These are phyloP conservation scores for Diplazon laetatorius DNA, from an alignment of 2,888 invertebrate species.

Conservation along the genomic window DNA sequence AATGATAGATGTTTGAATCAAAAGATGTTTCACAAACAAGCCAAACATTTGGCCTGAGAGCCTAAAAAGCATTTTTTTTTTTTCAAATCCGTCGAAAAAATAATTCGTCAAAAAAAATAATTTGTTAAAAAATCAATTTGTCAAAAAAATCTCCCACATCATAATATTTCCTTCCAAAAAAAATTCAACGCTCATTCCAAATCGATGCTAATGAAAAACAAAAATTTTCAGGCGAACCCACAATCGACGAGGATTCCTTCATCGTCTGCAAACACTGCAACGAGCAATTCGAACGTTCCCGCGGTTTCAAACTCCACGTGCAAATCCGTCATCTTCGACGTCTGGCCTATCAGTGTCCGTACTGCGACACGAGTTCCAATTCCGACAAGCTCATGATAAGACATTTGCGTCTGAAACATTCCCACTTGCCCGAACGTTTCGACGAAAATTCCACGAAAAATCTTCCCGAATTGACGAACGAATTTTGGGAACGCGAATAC, in stretches of 20 bases:
- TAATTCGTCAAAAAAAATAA: too few relatives aligned
- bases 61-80: too few relatives aligned
- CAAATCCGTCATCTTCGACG: conserved; percentile 77
- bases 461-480: conserved; percentile 72
- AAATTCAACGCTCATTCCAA: background rate
- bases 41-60: too few relatives aligned
- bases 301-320: conserved; percentile 79
- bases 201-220: too few relatives aligned
- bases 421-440: conserved; percentile 69
- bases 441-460: conserved; percentile 72
- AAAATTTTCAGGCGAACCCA: conserved; percentile 47
- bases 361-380: conserved; percentile 78
- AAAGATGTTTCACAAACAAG: too few relatives aligned
- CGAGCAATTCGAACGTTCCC: conserved; percentile 71
- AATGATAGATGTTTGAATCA: too few relatives aligned
- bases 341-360: conserved; percentile 74
- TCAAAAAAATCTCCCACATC: too few relatives aligned
- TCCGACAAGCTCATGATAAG: conserved; percentile 73
- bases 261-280: conserved; percentile 78
- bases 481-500: conserved; percentile 79
- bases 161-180: conserved; percentile 6
- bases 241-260: conserved; percentile 48
- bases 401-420: conserved; percentile 76
- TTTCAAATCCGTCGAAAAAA: too few relatives aligned
- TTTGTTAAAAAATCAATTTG: too few relatives aligned